Base-by-base conservation (phyloP, 1,140 invertebrate genomes). In the Ostrea edulis region DNA sequence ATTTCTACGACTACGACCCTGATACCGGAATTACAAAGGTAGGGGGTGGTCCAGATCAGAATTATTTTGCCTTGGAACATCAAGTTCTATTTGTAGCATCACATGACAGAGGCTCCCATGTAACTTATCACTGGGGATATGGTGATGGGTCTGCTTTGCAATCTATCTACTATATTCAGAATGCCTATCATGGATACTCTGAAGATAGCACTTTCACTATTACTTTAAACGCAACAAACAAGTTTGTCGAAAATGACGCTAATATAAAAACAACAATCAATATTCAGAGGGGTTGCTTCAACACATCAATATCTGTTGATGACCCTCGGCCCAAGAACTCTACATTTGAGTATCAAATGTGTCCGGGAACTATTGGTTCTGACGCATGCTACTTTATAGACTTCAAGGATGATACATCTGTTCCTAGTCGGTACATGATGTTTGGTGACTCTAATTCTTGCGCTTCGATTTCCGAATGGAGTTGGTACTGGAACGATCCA, bases 381-480 rank as follows among this genome's bases (percentile, higher is more conserved):
- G 85, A 91, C 71, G 90, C 86, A 14, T 92, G 91, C 81, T 92
- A 92, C 83, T 87, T 88, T 54, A 86, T 92, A 51, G 88, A 92
- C 44, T 90, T 90, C 53, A 54, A 35, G 8, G 89, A 91, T 54
- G 52, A 91, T 0, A 83, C 84, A 51, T 81, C 85, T 20, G 29
- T 82, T 29, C 90, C 90, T 0, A 85, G 87, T 68, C 88, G 83
- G 7, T 91, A 87, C 55, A 84, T 88, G 25, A 89, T 91, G 82
- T 90, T 91, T 65, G 90, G 90, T 29, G 86, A 91, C 25, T 58
- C 65, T 22, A 51, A 20, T 20, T 85, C 88, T 14, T 91, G 90
- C 84, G 17, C 55, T 11, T 25, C 53, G 2, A 86, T 91, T 11
- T 71, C 88, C 1, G 88, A 91, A 86, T 91, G 90, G 90, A 29